Evolutionary conservation across 92 coral and sea anemone genomes (phyloP).

Genomic region (Anthopleura xanthogrammica): DNA sequence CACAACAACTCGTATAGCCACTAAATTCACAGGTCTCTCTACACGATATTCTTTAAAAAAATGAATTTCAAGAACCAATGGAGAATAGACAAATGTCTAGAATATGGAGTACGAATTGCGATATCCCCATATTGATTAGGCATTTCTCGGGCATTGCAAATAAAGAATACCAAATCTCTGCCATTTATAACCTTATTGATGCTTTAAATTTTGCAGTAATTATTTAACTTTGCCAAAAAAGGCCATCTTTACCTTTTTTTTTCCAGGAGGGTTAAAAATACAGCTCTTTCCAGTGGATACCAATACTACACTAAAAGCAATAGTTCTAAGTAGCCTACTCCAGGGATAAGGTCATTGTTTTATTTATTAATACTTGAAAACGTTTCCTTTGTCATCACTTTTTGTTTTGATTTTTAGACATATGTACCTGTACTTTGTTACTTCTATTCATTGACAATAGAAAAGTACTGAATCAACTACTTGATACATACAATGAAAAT

Average conservation of each 20-base stretch:
- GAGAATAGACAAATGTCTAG: background rate
- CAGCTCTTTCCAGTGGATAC: background rate
- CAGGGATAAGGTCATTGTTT: conserved; percentile 33
- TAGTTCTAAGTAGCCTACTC: conserved; percentile 21
- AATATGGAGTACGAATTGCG: background rate
- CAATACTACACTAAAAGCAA: background rate
- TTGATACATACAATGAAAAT: background rate
- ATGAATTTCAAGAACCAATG: background rate
- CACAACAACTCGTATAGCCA: background rate
- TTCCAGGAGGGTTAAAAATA: background rate
- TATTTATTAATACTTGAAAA: conserved; percentile 8
- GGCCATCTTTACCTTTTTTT: background rate
- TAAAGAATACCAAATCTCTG: background rate
- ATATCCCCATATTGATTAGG: background rate
- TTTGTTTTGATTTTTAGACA: conserved; percentile 20
- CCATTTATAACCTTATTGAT: background rate
- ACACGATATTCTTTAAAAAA: background rate
- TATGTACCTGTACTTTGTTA: conserved; percentile 29
- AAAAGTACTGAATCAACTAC: background rate
- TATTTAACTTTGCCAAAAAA: background rate
- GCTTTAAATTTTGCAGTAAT: background rate
- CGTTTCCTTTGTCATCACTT: conserved; percentile 22
- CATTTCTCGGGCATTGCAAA: background rate
- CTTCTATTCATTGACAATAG: background rate
- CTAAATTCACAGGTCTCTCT: background rate